Percentiles rank a stretch among this genome's conserved stretches.
These are phyloP conservation scores for Drosophila ercepeae DNA, from an alignment of 1,140 invertebrate species.

Conservation along the genomic window DNA sequence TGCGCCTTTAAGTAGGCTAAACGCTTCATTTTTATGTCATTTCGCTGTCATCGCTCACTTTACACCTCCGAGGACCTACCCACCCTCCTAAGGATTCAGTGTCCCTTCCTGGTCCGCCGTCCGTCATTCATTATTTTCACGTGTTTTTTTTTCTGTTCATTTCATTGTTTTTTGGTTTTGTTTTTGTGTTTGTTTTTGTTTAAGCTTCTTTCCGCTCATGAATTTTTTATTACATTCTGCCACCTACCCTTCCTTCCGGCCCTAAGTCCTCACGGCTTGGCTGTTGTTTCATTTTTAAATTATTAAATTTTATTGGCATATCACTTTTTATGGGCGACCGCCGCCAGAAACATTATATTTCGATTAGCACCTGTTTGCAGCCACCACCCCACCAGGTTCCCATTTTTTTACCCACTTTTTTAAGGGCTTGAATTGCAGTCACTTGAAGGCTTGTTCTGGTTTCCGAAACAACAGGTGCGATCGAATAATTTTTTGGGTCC, in stretches of 20 bases:
- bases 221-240: constrained; percentile 80
- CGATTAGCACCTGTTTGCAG: constrained; percentile 80
- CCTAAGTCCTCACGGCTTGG: constrained; percentile 21
- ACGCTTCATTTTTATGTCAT: constrained; percentile 81
- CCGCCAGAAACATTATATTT: constrained; percentile 79
- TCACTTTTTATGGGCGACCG: constrained; percentile 79
- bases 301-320: constrained; percentile 81
- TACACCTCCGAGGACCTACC: neutral
- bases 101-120: constrained; percentile 57
- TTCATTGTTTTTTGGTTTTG: constrained; percentile 6
- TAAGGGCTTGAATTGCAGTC: constrained; percentile 31
- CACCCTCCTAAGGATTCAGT: constrained; percentile 4
- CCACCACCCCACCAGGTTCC: neutral
- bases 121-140: constrained; percentile 79
- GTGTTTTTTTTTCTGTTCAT: constrained; percentile 36
- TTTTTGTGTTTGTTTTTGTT: constrained; percentile 47
- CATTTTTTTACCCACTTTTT: constrained; percentile 16
- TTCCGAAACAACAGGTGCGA: constrained; percentile 59
- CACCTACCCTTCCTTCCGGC: constrained; percentile 17
- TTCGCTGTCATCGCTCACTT: constrained; percentile 56
- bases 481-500: constrained; percentile 14
- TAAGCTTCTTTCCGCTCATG: constrained; percentile 68
- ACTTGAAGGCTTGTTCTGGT: constrained; percentile 40
- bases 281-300: constrained; percentile 78
- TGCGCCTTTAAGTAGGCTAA: constrained; percentile 80